Conservation (phyloP, 2,888 invertebrate genomes). For the Sericinus montela region DNA sequence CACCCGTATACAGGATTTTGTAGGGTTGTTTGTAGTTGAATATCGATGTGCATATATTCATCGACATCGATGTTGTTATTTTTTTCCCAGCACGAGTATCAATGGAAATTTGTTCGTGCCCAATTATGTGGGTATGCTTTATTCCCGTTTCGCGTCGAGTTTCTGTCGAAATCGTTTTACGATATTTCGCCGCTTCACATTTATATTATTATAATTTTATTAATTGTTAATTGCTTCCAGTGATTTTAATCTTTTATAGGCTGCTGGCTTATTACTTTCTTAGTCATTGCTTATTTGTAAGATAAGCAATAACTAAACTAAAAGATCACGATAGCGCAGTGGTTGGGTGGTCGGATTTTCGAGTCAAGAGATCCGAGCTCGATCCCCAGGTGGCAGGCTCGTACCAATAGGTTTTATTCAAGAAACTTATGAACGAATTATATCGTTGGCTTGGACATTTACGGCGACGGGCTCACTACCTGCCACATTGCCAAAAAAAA, state of each 20-base stretch:
- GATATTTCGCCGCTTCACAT: conserved; percentile 22
- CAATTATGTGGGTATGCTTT: conserved; percentile 71
- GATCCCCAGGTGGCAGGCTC: no score
- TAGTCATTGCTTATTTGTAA: background rate
- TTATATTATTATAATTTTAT: conserved; percentile 23
- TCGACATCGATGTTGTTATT: conserved; percentile 66
- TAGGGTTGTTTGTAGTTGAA: conserved; percentile 44
- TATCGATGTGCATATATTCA: conserved; percentile 64
- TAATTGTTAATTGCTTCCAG: conserved; percentile 17
- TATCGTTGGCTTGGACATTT: no score
- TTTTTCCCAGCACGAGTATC: conserved; percentile 78
- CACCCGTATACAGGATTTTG: conserved; percentile 25
- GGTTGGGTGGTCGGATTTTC: no score
- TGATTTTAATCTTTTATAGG: conserved; percentile 5
- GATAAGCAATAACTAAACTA: no score
- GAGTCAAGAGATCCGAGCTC: no score
- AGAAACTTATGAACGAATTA: no score
- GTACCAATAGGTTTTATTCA: no score
- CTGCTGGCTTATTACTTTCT: background rate
- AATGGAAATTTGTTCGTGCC: conserved; percentile 73
- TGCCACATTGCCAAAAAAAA: no score
- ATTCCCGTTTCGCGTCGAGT: conserved; percentile 51
- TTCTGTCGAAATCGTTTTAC: conserved; percentile 42
- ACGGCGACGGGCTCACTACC: no score
- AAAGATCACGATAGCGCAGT: no score